Conservation (phyloP, 2,888 invertebrate genomes). For the Blastobasis lacticolella region DNA sequence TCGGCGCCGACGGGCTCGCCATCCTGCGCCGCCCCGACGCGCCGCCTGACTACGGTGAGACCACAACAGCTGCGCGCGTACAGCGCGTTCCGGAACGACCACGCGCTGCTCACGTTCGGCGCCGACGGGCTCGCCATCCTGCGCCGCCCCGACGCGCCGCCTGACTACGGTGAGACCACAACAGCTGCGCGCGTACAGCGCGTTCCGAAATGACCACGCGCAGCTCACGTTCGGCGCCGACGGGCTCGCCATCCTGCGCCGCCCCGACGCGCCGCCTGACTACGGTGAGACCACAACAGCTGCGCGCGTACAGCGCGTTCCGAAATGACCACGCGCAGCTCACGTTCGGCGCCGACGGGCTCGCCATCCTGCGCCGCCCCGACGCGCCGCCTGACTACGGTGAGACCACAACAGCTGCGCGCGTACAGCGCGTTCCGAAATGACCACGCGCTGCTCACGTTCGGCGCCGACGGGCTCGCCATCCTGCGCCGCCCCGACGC, state of each 20-base stretch:
- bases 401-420: background rate
- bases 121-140: conserved; percentile 44
- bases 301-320: too few species aligned
- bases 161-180: conserved; percentile 32
- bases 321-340: background rate
- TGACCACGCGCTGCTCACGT: background rate
- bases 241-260: conserved; percentile 39
- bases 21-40: conserved; percentile 36
- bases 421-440: background rate
- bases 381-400: background rate
- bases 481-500: background rate
- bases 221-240: conserved; percentile 51
- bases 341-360: background rate
- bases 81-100: conserved; percentile 27
- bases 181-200: conserved; percentile 44
- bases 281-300: conserved; percentile 35
- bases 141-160: conserved; percentile 32
- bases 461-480: background rate
- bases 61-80: conserved; percentile 37
- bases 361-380: background rate
- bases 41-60: conserved; percentile 36
- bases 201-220: conserved; percentile 26
- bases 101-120: conserved; percentile 45
- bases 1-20: conserved; percentile 43
- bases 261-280: conserved; percentile 28